Percentiles rank a stretch among this genome's conserved stretches.
phyloP scores from a whole-genome alignment of 1,140 invertebrate species.

The Penaeus vannamei region DNA sequence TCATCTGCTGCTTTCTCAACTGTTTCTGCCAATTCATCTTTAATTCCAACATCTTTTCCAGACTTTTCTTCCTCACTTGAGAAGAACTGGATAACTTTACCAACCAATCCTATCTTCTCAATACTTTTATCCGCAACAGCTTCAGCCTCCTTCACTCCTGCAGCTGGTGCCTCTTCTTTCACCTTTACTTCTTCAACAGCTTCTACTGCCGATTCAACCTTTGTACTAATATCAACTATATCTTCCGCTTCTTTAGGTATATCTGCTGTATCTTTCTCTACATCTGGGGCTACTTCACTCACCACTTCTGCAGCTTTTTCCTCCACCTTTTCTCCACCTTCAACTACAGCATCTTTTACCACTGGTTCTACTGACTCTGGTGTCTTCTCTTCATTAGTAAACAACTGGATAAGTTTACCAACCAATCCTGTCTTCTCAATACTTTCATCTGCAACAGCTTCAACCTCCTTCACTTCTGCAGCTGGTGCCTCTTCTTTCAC shows the following conservation, averaged over 20 bases:
- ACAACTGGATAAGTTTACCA: not conserved
- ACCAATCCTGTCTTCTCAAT: not conserved
- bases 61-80: too few relatives aligned
- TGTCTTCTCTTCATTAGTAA: not conserved
- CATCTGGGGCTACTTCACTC: not conserved
- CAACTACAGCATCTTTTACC: too few relatives aligned
- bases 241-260: not conserved
- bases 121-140: too few relatives aligned
- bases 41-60: too few relatives aligned
- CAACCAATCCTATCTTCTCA: too few relatives aligned
- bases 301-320: slow-evolving; percentile 32
- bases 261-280: not conserved
- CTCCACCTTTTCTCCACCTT: not conserved
- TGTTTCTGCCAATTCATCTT: too few relatives aligned
- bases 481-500: too few relatives aligned
- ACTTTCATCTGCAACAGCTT: too few relatives aligned
- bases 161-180: too few relatives aligned
- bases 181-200: not conserved
- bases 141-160: too few relatives aligned
- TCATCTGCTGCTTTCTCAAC: not conserved
- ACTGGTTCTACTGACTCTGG: not conserved
- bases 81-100: too few relatives aligned
- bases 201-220: slow-evolving; percentile 16
- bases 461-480: too few relatives aligned
- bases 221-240: slow-evolving; percentile 11